A percentile compares a stretch with the other conserved stretches of the same genome.
Evolutionary conservation across 2,113 vertebrate genomes (phyloP).

Genomic region (Colistium nudipinnis): DNA sequence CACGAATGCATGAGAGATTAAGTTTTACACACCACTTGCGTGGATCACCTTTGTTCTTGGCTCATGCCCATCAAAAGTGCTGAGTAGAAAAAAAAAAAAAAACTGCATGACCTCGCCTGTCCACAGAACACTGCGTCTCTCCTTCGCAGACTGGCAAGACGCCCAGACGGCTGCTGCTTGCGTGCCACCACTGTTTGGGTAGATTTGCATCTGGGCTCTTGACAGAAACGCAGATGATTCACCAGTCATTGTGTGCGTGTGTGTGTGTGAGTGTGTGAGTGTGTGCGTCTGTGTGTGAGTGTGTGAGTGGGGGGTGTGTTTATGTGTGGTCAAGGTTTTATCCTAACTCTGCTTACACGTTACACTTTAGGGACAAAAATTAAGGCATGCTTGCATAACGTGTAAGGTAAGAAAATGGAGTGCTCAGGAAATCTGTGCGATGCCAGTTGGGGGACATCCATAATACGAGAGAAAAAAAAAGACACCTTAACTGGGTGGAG

Average conservation of each 20-base stretch:
- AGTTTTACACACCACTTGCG: slow-evolving; percentile 31
- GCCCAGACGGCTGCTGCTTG: slow-evolving; percentile 73
- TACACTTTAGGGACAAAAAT: no score
- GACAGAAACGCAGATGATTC: slow-evolving; percentile 63
- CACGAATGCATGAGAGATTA: slow-evolving; percentile 9
- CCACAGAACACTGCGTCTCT: slow-evolving; percentile 49
- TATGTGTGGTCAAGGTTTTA: no score
- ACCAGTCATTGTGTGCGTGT: slow-evolving; percentile 36
- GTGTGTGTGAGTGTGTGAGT: background rate
- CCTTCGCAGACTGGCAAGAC: slow-evolving; percentile 54
- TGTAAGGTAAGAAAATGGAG: background rate
- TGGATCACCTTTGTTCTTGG: slow-evolving; percentile 10
- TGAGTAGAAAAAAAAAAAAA: slow-evolving; percentile 44
- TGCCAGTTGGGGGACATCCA: background rate
- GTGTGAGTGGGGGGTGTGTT: background rate
- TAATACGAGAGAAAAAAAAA: background rate
- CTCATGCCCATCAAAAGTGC: slow-evolving; percentile 42
- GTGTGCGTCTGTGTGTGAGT: background rate
- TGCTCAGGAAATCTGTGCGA: background rate
- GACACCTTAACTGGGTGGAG: background rate
- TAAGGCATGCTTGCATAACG: background rate
- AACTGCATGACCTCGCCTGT: slow-evolving; percentile 58
- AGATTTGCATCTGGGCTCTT: slow-evolving; percentile 74
- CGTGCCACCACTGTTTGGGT: slow-evolving; percentile 74
- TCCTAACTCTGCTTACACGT: no score